Conservation (phyloP, 1,140 invertebrate species). For the Brachystomella parvula region DNA sequence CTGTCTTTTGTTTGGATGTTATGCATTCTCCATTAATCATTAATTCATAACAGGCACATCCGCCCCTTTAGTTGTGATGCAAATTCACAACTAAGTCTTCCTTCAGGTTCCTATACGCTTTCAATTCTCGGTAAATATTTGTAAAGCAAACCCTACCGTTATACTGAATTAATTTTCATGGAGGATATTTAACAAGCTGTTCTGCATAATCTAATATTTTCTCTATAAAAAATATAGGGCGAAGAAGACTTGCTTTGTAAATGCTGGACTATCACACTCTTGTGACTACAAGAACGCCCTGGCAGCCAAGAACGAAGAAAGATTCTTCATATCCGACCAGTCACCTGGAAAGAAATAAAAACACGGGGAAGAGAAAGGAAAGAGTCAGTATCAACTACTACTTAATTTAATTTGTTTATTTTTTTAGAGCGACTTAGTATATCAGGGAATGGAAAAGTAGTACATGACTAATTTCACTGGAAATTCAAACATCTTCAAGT, state of each 20-base stretch:
- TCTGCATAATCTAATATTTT: neutral
- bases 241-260: slow-evolving; percentile 44
- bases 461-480: too few relatives aligned
- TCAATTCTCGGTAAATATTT: neutral
- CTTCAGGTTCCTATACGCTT: neutral
- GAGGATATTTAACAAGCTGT: neutral
- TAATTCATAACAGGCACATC: neutral
- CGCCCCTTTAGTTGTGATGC: neutral
- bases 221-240: slow-evolving; percentile 17
- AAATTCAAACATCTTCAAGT: too few relatives aligned
- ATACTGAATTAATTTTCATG: neutral
- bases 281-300: slow-evolving; percentile 45
- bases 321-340: slow-evolving; percentile 40
- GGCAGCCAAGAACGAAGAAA: slow-evolving; percentile 42
- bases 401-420: too few relatives aligned
- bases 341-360: slow-evolving; percentile 41
- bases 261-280: slow-evolving; percentile 45
- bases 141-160: neutral
- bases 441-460: too few relatives aligned
- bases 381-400: neutral
- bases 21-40: too few relatives aligned
- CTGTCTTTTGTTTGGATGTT: too few relatives aligned
- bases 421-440: too few relatives aligned
- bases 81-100: neutral
- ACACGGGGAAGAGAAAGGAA: neutral